phyloP scores from a whole-genome alignment of 2,113 vertebrate genomes.

The Meleagris gallopavo region DNA sequence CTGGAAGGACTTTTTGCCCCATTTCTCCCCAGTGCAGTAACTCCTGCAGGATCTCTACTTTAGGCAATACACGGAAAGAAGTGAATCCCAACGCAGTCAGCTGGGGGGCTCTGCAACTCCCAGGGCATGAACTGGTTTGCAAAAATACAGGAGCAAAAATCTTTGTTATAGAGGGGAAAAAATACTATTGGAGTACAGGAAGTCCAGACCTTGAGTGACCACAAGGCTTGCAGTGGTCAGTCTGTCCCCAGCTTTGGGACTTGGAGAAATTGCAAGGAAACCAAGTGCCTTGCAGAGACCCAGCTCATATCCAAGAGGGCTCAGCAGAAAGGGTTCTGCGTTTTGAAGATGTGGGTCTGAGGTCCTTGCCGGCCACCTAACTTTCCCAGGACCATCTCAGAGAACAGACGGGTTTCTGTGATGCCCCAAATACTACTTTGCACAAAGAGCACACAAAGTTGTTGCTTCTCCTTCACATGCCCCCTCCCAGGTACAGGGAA shows the following conservation, averaged over 20 bases:
- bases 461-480: neutral
- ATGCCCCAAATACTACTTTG: neutral
- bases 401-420: neutral
- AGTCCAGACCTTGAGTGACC: neutral
- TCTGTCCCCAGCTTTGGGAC: neutral
- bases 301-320: neutral
- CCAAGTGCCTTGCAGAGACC: neutral
- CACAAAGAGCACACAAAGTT: neutral
- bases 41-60: neutral
- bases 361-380: neutral
- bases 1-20: neutral
- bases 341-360: neutral
- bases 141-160: neutral
- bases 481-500: neutral
- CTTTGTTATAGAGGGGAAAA: neutral
- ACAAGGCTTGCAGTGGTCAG: neutral
- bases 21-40: fast-evolving
- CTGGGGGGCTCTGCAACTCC: neutral
- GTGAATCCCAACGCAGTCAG: neutral
- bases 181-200: neutral
- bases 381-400: neutral
- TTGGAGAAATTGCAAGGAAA: neutral
- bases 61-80: neutral
- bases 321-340: neutral
- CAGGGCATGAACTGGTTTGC: neutral